Conservation (phyloP, 2,113 vertebrate species). For the Gasterosteus nipponicus region DNA sequence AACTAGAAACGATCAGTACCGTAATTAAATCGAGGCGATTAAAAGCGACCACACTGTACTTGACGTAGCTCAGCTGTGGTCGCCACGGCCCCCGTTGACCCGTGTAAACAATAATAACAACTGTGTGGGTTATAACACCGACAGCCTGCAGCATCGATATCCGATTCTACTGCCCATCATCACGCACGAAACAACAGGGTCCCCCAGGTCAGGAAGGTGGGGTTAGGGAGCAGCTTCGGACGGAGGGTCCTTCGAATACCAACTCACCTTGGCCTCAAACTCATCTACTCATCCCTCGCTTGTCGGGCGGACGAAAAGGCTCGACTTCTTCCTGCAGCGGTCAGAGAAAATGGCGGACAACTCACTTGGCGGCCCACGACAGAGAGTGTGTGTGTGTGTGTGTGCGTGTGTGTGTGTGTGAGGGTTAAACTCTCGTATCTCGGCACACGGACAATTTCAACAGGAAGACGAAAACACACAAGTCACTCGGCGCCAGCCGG, state of each 20-base stretch:
- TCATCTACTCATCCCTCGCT: constrained; percentile 42
- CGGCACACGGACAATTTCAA: constrained; percentile 30
- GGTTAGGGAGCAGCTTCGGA: constrained; percentile 33
- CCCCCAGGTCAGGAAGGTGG: constrained; percentile 57
- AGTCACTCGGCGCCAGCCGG: constrained; percentile 43
- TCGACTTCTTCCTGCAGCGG: constrained; percentile 44
- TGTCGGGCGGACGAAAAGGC: constrained; percentile 30
- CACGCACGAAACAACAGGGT: not conserved
- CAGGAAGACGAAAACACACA: constrained; percentile 29
- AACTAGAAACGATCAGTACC: constrained; percentile 34
- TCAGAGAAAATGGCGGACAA: constrained; percentile 59
- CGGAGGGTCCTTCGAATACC: constrained; percentile 38
- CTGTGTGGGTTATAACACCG: not conserved
- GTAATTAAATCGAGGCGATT: constrained; percentile 56
- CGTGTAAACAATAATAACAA: constrained; percentile 24
- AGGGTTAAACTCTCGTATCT: constrained; percentile 1
- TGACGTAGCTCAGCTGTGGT: constrained; percentile 41
- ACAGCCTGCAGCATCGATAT: no score
- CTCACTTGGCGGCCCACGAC: constrained; percentile 11
- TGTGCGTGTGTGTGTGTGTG: constrained; percentile 17
- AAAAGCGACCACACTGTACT: constrained; percentile 67
- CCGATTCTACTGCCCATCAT: not conserved
- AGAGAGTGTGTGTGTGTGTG: not conserved
- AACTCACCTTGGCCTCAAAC: constrained; percentile 69
- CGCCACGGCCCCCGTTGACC: constrained; percentile 6